Base-by-base conservation (phyloP, 2,888 invertebrate genomes). In the Abscondita cerata region DNA sequence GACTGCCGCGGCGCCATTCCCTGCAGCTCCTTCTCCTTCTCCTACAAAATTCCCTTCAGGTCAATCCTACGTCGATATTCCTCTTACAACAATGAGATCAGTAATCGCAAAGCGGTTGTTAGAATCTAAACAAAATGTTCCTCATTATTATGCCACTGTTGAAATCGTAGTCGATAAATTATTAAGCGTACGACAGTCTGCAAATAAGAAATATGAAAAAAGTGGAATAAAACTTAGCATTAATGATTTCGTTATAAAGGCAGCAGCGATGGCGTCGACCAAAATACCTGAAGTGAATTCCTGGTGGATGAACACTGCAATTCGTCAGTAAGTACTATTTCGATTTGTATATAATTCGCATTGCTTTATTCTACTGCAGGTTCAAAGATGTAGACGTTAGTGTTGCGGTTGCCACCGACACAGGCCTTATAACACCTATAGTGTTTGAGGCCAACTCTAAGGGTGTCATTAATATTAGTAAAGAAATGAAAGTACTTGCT, bases 231-330 rank as follows among this genome's bases (percentile, higher is more conserved):
- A 95, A 81, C 82, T 98, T 13, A 96, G 96, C 36, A 88, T 98
- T 2, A 98, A 98, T 77, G 98, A 98, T 82, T 96, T 98, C 75
- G 89, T 98, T 53, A 90, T 98, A 53, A 98, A 98, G 81, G 97
- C 95, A 0, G 87, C 93, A 15, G 96, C 97, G 2, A 84, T 91
- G 67, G 94, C 98, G 3, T 93, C 92, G 76, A 88, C 88, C 76
- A 90, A 92, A 78, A 93, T 98, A 55, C 98, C 98, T 0, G 91
- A 95, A 73, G 93, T 92, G 6, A 99, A 99, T 81, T 92, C 96
- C 1, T 89, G 95, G 60, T 99, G 98, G 98, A 89, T 96, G 89
- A 97, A 93, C 56, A 86, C 90, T 4, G 89, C 89, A 73, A 96
- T 98, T 75, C 87, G 98, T 83, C 93, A 96, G 94, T 96, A 81